These are phyloP conservation scores for Poeciliopsis occidentalis DNA, from an alignment of 2,113 vertebrate species.

Conservation along the genomic window DNA sequence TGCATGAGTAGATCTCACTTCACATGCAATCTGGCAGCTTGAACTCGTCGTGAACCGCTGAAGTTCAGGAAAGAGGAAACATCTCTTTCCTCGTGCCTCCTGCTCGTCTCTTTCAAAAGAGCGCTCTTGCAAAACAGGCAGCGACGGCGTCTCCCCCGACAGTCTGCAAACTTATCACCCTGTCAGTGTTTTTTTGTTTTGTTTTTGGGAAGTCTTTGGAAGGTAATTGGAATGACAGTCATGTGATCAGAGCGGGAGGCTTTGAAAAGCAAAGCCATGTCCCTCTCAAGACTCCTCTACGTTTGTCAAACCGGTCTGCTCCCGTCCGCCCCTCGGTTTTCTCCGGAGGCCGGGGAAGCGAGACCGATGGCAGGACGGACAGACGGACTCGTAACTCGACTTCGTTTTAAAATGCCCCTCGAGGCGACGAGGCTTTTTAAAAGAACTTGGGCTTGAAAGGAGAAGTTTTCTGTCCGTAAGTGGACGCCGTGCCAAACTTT, in stretches of 20 bases:
- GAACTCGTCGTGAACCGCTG: slow-evolving; percentile 63
- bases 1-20: slow-evolving; percentile 39
- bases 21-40: slow-evolving; percentile 43
- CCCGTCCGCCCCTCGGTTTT: slow-evolving; percentile 41
- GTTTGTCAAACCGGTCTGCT: slow-evolving; percentile 60
- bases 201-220: slow-evolving; percentile 30
- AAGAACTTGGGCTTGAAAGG: slow-evolving; percentile 2
- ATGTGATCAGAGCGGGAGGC: slow-evolving; percentile 48
- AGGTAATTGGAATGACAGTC: slow-evolving; percentile 47
- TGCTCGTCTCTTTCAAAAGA: slow-evolving; percentile 56
- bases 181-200: slow-evolving; percentile 14
- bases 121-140: slow-evolving; percentile 47
- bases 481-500: not conserved
- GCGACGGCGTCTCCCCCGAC: slow-evolving; percentile 37
- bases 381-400: slow-evolving; percentile 19
- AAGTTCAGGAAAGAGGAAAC: slow-evolving; percentile 60
- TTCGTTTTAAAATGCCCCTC: slow-evolving; percentile 26
- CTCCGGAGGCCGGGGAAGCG: slow-evolving; percentile 29
- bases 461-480: slow-evolving; percentile 1
- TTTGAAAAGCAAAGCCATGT: slow-evolving; percentile 38
- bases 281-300: slow-evolving; percentile 32
- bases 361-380: slow-evolving; percentile 51
- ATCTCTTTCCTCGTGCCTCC: slow-evolving; percentile 59
- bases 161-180: slow-evolving; percentile 63
- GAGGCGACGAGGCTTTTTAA: slow-evolving; percentile 16